Evolutionary conservation across 2,888 invertebrate genomes (phyloP).

Genomic region (Dicycla oo): DNA sequence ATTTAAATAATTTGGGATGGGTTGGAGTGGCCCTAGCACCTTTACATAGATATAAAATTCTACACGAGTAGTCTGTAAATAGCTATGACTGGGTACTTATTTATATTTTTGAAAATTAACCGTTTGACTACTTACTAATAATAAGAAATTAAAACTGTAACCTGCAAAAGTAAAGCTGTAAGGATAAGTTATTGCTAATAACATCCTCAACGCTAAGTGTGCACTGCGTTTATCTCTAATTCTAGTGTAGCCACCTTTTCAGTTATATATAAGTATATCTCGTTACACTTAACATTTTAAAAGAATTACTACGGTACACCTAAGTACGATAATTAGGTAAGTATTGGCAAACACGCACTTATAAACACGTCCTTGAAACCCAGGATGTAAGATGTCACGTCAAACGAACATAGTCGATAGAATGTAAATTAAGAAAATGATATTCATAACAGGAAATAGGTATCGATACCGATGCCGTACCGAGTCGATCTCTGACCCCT

Average conservation of each 20-base stretch:
- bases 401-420: conserved; percentile 47
- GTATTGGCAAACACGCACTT: conserved; percentile 34
- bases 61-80: not conserved
- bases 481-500: conserved; percentile 86
- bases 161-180: conserved; percentile 24
- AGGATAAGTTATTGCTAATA: conserved; percentile 61
- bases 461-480: conserved; percentile 76
- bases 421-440: conserved; percentile 63
- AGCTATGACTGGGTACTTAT: not conserved
- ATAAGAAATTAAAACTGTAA: conserved; percentile 29
- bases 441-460: conserved; percentile 83
- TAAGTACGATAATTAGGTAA: conserved; percentile 48
- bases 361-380: conserved; percentile 54
- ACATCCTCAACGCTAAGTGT: conserved; percentile 30
- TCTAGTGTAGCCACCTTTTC: conserved; percentile 36
- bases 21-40: conserved; percentile 65
- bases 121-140: conserved; percentile 1
- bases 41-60: conserved; percentile 70
- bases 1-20: conserved; percentile 81
- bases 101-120: conserved; percentile 1
- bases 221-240: conserved; percentile 50
- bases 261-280: conserved; percentile 51
- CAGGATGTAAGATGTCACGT: conserved; percentile 63
- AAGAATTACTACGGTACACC: conserved; percentile 30
- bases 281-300: conserved; percentile 46